Base-by-base conservation (phyloP, 2,888 invertebrate genomes). In the Agrochola macilenta region DNA sequence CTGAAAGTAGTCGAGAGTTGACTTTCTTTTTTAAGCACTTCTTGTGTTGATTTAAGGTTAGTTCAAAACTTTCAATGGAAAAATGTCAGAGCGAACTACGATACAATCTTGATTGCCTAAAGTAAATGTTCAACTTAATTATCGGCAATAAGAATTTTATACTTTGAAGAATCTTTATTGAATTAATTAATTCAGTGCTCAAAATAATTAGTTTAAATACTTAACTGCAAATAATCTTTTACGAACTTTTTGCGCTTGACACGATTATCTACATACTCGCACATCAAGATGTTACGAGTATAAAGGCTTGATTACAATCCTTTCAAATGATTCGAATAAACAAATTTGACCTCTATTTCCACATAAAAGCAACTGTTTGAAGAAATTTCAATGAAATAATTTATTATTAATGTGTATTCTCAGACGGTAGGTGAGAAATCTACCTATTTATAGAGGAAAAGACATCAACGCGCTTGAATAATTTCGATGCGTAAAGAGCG, bases 401-500 rank as follows among this genome's bases (percentile, higher is more conserved):
- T n/a, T 39, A 63, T 12, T 43, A 79, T 58, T 65, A 26, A 80
- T 52, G 14, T 43, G 43, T 43, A 70, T 61, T 57, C 58, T 57
- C 58, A 46, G 46, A 54, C 54, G 2, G 9, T 43, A 64, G 9
- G 49, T 65, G 11, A 65, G 39, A 78, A 69, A 60, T 65, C 30
- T 7, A 17, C 11, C 9, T 26, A n/a, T 63, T 61, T 63, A 20
- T 63, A 69, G 61, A 72, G 5, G 39, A 85, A 84, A 84, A 84
- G 85, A 84, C 83, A 84, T 85, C 85, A 84, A 85, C 83, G 82
- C 82, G 69, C 30, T 30, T 52, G 11, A 66, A 61, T 23, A 23
- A 14, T 35, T 26, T 11, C 70, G 14, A 17, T 17, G 39, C 49
- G 5, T 35, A 3, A 35, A 35, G 35, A 35, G 35, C 35, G 39